Evolutionary conservation across 2,797 vertebrate species (phyloP), one percentile per base, ranked within the genome.

Genomic region (Manis javanica): DNA sequence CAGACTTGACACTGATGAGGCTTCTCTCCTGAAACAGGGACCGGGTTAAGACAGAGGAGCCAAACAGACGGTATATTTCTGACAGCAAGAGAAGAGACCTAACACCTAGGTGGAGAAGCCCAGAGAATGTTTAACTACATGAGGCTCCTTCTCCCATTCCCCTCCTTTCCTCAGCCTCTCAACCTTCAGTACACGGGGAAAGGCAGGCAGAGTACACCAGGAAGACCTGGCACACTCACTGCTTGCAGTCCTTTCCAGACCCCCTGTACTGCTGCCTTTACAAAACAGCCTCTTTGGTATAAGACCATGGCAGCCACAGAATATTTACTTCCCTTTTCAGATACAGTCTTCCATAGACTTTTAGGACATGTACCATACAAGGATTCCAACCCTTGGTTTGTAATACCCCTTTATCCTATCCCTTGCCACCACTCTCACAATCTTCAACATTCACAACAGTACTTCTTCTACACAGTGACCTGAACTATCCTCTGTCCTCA

Each of bases 1-100:
- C 99, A 99, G 97, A 99, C 99, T 94, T 99, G 99, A 97, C 99
- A 99, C 97, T 99, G 99, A 96, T 99, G 99, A 57, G 99, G 99
- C 98, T 99, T 99, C 98, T 99, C 99, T 97, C 99, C 99, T 99
- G 26, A 71, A 98, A 98, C 66, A 98, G 83, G 19, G 93, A 77
- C 49, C 39, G 96, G 81, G 46, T 86, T 66, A 89, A 75, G 24
- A 81, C 11, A 95, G 8, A 61, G 37, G 10, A 94, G 68, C 12
- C 77, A 92, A 87, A 93, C 87, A 11, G 63, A 64, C 3, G 29
- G 55, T 72, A 23, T 11, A 95, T 93, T 97, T 97, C 97, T 84
- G 37, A 95, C 49, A 64, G 0, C 53, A 78, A 90, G 26, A 94
- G 66, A 93, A 94, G 89, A 86, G 78, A 96, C 15, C 69, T 95